phyloP scores from a whole-genome alignment of 2,888 invertebrate genomes.

The Protophormia terraenovae region DNA sequence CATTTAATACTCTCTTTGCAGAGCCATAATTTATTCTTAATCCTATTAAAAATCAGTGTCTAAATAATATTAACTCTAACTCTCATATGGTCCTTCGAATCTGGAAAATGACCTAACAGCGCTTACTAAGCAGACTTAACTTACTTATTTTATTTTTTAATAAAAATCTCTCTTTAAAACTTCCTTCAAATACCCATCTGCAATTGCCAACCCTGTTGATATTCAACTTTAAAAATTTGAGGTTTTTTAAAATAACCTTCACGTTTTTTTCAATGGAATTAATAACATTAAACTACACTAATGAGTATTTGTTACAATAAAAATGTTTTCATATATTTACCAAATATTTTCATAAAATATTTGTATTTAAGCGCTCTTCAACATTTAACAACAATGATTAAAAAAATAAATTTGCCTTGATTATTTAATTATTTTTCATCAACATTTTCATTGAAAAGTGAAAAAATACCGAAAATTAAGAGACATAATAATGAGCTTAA shows the following conservation, averaged over 20 bases:
- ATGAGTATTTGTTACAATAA: neutral
- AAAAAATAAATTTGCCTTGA: neutral
- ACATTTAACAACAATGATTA: neutral
- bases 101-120: too few species aligned
- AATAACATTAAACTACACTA: neutral
- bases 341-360: neutral
- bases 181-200: too few species aligned
- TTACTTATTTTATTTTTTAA: too few species aligned
- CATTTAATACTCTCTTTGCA: too few species aligned
- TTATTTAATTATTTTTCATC: slow-evolving; percentile 30
- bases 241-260: neutral
- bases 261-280: neutral
- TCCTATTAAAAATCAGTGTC: too few species aligned
- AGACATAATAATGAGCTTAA: neutral
- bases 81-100: too few species aligned
- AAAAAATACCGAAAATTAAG: neutral
- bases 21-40: too few species aligned
- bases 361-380: neutral
- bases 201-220: too few species aligned
- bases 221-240: neutral
- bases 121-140: too few species aligned
- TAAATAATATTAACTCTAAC: too few species aligned
- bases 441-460: neutral
- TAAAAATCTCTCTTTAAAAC: too few species aligned
- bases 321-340: neutral